A percentile compares a stretch with the other conserved stretches of the same genome.
Conservation (phyloP, 2,797 vertebrate genomes). For the Coranthus polyacanthus region DNA sequence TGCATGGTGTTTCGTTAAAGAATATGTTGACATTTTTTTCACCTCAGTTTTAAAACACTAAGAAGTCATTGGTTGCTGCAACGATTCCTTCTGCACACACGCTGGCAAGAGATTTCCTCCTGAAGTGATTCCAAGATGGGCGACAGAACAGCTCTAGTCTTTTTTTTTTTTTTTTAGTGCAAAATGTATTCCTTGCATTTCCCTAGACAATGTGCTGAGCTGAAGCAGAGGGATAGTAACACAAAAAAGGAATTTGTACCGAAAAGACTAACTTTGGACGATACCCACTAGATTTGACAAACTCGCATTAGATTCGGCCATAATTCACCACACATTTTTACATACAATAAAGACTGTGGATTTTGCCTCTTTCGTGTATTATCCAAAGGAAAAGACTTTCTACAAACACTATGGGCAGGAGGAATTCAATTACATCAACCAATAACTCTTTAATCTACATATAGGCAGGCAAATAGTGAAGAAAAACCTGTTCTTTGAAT, state of each 20-base stretch:
- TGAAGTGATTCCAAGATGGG: too few species aligned
- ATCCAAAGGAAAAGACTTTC: not conserved
- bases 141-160: too few species aligned
- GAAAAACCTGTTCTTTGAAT: too few species aligned
- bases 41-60: not conserved
- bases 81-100: conserved; percentile 5
- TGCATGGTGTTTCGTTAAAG: conserved; percentile 4
- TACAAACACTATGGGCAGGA: not conserved
- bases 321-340: conserved; percentile 5
- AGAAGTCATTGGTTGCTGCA: not conserved
- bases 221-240: conserved; percentile 5
- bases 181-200: conserved; percentile 13
- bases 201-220: conserved; percentile 13
- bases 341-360: not conserved
- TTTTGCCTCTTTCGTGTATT: not conserved
- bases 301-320: too few species aligned
- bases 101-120: conserved; percentile 6
- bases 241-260: conserved; percentile 20
- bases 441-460: too few species aligned
- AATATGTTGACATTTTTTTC: conserved; percentile 6
- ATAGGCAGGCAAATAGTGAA: too few species aligned
- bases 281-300: conserved; percentile 7
- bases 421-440: too few species aligned
- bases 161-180: conserved; percentile 8
- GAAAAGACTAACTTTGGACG: conserved; percentile 1